These are phyloP conservation scores for Marisa cornuarietis DNA, from an alignment of 1,140 invertebrate species.

Conservation along the genomic window DNA sequence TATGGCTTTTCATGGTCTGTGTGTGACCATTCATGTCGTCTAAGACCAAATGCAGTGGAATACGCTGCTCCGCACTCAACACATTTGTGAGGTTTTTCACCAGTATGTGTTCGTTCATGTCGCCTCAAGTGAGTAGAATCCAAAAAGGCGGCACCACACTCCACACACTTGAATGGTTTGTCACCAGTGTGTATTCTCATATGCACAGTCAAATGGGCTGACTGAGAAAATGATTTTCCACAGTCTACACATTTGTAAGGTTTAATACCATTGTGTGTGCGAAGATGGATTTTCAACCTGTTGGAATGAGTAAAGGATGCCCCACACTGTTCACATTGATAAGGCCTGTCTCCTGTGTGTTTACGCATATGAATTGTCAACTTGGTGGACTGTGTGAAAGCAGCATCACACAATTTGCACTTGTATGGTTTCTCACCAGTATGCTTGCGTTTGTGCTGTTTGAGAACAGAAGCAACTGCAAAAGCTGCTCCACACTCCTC, in stretches of 20 bases:
- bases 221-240: constrained; percentile 74
- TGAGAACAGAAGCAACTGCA: constrained; percentile 12
- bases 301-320: constrained; percentile 38
- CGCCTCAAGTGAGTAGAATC: constrained; percentile 91
- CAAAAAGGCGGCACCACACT: constrained; percentile 85
- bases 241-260: constrained; percentile 70
- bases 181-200: constrained; percentile 30
- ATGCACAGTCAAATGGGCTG: constrained; percentile 30
- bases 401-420: constrained; percentile 19
- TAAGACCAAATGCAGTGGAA: constrained; percentile 67
- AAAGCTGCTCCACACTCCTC: constrained; percentile 61
- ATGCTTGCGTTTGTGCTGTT: constrained; percentile 30
- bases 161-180: constrained; percentile 78
- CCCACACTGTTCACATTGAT: constrained; percentile 42
- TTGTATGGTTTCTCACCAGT: constrained; percentile 21
- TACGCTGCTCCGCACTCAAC: constrained; percentile 72
- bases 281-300: constrained; percentile 37
- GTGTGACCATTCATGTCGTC: constrained; percentile 90
- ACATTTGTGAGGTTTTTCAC: constrained; percentile 94
- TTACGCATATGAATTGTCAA: constrained; percentile 23
- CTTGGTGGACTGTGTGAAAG: constrained; percentile 19
- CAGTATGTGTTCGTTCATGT: constrained; percentile 90
- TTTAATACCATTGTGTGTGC: constrained; percentile 82
- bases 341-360: constrained; percentile 34
- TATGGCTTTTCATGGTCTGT: constrained; percentile 98